These are phyloP conservation scores for Cyprinus carpio DNA, from an alignment of 2,113 vertebrate genomes.

Conservation along the genomic window DNA sequence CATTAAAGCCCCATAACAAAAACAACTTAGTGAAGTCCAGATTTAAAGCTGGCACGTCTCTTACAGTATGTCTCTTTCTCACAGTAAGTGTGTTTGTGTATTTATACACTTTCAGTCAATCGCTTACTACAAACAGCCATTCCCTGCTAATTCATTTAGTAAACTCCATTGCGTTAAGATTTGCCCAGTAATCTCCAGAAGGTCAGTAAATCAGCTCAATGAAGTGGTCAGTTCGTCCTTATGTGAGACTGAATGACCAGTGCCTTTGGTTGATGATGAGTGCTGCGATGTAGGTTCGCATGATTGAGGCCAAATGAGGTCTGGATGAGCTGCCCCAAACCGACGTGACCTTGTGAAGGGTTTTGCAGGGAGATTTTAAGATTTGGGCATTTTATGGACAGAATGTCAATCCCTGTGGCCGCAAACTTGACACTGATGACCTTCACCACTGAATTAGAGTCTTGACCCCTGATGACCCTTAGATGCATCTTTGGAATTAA, in stretches of 20 bases:
- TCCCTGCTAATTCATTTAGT: slow-evolving; percentile 36
- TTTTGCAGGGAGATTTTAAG: not conserved
- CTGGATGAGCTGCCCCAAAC: not conserved
- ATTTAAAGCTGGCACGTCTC: slow-evolving; percentile 14
- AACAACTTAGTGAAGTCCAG: not conserved
- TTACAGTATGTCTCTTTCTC: not conserved
- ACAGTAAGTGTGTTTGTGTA: slow-evolving; percentile 9
- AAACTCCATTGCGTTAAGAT: slow-evolving; percentile 23
- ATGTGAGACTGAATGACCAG: slow-evolving; percentile 26
- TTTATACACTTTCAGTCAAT: slow-evolving; percentile 25
- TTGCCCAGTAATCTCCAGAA: slow-evolving; percentile 46
- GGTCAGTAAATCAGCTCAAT: slow-evolving; percentile 43
- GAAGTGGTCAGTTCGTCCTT: slow-evolving; percentile 42
- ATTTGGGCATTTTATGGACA: not conserved
- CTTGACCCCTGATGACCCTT: not conserved
- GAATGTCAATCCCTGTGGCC: not conserved
- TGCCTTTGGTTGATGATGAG: not conserved
- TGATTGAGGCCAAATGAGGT: slow-evolving; percentile 14
- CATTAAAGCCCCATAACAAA: slow-evolving; percentile 17
- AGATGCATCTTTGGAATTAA: not conserved
- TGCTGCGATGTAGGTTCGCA: not conserved
- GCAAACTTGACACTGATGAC: not conserved
- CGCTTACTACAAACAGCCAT: not conserved
- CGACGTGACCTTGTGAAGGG: not conserved
- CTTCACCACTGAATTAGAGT: not conserved